Base-by-base conservation (phyloP, 2,888 invertebrate genomes). In the Acleris cristana region DNA sequence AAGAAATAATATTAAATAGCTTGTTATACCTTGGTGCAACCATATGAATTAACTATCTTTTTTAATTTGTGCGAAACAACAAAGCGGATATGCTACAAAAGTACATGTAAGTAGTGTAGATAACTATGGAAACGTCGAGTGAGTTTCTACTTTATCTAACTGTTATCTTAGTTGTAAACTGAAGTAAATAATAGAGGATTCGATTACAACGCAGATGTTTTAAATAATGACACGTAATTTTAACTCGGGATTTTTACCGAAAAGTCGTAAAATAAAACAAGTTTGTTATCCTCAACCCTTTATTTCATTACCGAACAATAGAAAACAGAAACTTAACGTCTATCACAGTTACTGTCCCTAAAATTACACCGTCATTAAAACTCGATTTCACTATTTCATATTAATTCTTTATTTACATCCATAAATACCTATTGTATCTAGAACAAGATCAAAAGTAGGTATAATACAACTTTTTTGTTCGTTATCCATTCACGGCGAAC, bases 301-400 rank as follows among this genome's bases (percentile, higher is more conserved):
- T 90, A 90, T 89, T 86, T 88, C 89, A 88, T 81, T 85, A 90
- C 88, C 89, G 76, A 76, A 77, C 80, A 74, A 79, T 79, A 80
- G 72, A 76, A 79, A 85, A 85, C 78, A 74, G 73, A 79, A 84
- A 85, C 78, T 83, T 82, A 84, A 88, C 81, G 82, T 78, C 84
- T 89, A 91, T 91, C 91, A 91, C 91, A 91, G 90, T 85, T 78
- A 82, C 70, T 78, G 79, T 80, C 49, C 57, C 57, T 51, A 56
- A 45, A 63, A 53, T 53, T 69, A 62, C 26, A 57, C 30, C 26
- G 18, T 26, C 44, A 51, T 51, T 51, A 56, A 51, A 40, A 48
- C 12, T 40, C 12, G 40, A 40, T 48, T n/a, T 34, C 19, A 34
- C 49, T 34, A 49, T 3, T n/a, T 21, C 19, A 40, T 56, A 58